These are phyloP conservation scores for Ochotona curzoniae DNA, from an alignment of 2,113 vertebrate species.

Conservation along the genomic window DNA sequence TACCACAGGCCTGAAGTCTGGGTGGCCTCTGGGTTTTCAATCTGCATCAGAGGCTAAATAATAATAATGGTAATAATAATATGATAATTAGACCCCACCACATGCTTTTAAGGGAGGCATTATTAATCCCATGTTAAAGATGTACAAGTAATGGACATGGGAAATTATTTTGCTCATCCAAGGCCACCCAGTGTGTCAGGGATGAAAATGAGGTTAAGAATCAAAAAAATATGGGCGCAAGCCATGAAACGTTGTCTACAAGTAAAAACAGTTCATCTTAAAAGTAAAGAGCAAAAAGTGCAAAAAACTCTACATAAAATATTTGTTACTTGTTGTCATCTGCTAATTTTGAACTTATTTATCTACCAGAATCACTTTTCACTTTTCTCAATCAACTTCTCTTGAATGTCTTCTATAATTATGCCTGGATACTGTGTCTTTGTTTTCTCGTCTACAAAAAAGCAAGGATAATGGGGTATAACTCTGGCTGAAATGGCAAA, in stretches of 20 bases:
- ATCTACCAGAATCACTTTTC: background rate
- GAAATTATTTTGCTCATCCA: conserved; percentile 60
- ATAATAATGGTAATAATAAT: conserved; percentile 45
- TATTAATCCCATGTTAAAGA: conserved; percentile 70
- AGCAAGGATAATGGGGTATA: background rate
- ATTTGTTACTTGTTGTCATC: background rate
- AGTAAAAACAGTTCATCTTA: background rate
- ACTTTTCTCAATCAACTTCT: background rate
- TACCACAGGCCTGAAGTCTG: conserved; percentile 73
- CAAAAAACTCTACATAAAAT: background rate
- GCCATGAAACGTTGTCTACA: conserved; percentile 16
- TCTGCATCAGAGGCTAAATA: conserved; percentile 55
- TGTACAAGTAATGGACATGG: conserved; percentile 62
- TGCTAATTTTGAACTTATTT: background rate
- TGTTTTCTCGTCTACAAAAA: background rate
- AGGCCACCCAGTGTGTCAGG: conserved; percentile 75
- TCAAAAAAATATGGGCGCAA: background rate
- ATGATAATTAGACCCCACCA: conserved; percentile 64
- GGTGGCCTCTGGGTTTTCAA: conserved; percentile 76
- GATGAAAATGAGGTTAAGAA: conserved; percentile 65
- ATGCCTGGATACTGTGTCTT: background rate
- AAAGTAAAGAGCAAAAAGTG: background rate
- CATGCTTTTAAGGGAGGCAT: conserved; percentile 55
- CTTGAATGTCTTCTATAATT: background rate
- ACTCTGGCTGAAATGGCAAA: conserved; percentile 47